phyloP scores from a whole-genome alignment of 1,140 invertebrate species.

The Magallana ariakensis region DNA sequence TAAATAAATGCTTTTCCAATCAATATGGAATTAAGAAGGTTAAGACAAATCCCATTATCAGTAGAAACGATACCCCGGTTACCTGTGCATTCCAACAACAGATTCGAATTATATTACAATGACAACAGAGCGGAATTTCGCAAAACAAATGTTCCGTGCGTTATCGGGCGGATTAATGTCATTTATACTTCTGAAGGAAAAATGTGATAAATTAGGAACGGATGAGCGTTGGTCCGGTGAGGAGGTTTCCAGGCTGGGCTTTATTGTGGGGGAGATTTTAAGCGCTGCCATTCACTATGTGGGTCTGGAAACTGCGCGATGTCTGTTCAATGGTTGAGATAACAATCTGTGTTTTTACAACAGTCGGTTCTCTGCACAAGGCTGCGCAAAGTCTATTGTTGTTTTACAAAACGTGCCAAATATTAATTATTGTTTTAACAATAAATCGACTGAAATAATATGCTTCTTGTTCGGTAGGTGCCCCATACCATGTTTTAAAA shows the following conservation, averaged over 20 bases:
- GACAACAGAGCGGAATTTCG: slow-evolving; percentile 7
- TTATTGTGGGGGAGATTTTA: not conserved
- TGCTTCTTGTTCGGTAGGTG: not conserved
- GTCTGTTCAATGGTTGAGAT: not conserved
- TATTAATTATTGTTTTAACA: slow-evolving; percentile 26
- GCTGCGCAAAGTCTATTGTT: not conserved
- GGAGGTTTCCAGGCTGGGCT: not conserved
- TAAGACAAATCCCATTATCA: not conserved
- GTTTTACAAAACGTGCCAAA: slow-evolving; percentile 24
- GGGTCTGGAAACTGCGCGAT: not conserved
- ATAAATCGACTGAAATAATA: not conserved
- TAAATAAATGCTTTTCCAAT: not conserved
- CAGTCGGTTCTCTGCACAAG: not conserved
- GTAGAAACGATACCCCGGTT: not conserved
- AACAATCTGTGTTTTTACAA: not conserved
- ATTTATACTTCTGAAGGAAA: not conserved
- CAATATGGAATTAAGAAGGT: not conserved
- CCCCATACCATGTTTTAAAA: not conserved
- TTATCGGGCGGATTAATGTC: slow-evolving; percentile 4
- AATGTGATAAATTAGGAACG: slow-evolving; percentile 23
- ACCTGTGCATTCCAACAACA: not conserved
- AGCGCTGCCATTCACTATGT: not conserved
- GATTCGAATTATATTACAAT: not conserved
- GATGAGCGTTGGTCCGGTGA: not conserved
- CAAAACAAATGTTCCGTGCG: not conserved